Evolutionary conservation across 1,140 invertebrate genomes (phyloP), one percentile per base, ranked within the genome.

Genomic region (Protaetia brevitarsis): DNA sequence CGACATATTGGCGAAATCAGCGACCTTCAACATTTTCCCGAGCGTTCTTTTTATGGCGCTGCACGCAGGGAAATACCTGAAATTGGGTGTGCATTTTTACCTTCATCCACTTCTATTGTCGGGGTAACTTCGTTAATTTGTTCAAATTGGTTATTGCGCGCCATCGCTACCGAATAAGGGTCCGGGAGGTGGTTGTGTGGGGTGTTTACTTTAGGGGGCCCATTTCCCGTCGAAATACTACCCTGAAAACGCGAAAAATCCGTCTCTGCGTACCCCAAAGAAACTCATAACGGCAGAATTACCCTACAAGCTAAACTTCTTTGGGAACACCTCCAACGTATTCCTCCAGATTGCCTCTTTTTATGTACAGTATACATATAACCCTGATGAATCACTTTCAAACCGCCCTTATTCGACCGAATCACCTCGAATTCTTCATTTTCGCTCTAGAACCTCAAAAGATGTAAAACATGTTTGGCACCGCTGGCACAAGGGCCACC

Each of bases 291-390:
- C 16, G 8, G 19, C 8, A 56, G 6, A 16, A 56, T 7, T 57
- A 80, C 80, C 56, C 78, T 79, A 51, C 80, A 82, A 27, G 78
- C 73, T 28, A 77, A 68, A 8, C 75, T 78, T 56, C 80, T 66
- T 34, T 76, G 74, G 0, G 80, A 77, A 67, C 81, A 81, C 19
- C 81, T 66, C 80, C 80, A 82, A 0, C 81, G 73, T 11, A 81
- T 79, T 8, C 74, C 78, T 1, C 76, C 75, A 0, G 76, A 73
- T 63, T 76, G 76, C 56, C 76, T 76, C 58, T 68, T 69, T 58
- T 82, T 82, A 58, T 81, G 80, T 21, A 81, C 69, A 0, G 80
- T 82, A 63, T 82, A 82, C 79, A 82, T 81, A 27, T 76, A 82
- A 19, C 79, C 75, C 3, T 68, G 69, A 63, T 81, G 75, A 30